Base-by-base conservation (phyloP, 2,797 vertebrate genomes). In the Muscicapa striata region DNA sequence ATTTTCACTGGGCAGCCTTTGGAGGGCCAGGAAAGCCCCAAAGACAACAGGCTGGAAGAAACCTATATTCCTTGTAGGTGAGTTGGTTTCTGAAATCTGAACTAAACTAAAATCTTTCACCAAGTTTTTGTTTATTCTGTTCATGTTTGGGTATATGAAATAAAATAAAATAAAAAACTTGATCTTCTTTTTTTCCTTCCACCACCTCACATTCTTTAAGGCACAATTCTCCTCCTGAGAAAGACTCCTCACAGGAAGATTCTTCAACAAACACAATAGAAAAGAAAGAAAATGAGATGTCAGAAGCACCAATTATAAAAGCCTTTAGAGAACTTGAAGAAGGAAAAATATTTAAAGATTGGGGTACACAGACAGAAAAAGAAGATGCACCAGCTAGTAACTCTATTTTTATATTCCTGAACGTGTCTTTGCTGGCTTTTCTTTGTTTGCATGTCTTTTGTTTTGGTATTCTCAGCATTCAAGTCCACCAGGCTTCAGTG, bases 311-410 rank as follows among this genome's bases (percentile, higher is more conserved):
- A 13, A 96, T 99, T 95, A 98, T 99, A 97, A 99, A 98, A 97
- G 98, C 99, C 46, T 97, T 99, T 80, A 99, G 98, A 89, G 98
- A 99, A 97, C 98, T 99, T 82, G 98, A 99, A 97, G 98, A 98
- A 96, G 98, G 98, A 96, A 98, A 98, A 97, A 96, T 98, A 24
- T 98, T 98, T 10, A 98, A 99, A 97, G 98, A 98, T 49, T 98
- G 98, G 96, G 98, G 98, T 96, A 98, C 98, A 93, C 96, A 97
- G 93, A 95, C 98, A 69, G 95, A 97, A 61, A 98, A 97, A 91
- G 98, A 98, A 38, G 97, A 96, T 16, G 38, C 95, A 34, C 90
- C 97, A 78, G 78, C 94, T 89, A 98, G 98, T 98, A 97, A 97
- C 43, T 93, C 15, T 27, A 29, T 45, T 95, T 96, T 93, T 70